Evolutionary conservation across 2,888 invertebrate species (phyloP).

Genomic region (Laspeyria flexula): DNA sequence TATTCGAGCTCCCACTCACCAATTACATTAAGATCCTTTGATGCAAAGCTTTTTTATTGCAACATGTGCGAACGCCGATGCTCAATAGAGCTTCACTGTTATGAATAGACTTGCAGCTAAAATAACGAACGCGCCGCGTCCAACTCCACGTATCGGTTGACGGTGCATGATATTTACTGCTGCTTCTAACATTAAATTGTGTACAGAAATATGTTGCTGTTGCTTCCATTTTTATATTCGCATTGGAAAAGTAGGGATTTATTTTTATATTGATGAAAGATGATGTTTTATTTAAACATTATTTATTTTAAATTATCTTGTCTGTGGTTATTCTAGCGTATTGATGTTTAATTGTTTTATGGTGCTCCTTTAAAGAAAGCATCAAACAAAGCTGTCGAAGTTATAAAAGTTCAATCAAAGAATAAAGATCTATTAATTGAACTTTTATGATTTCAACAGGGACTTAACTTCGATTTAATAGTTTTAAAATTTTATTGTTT

Average conservation of each 20-base stretch:
- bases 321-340: too few species aligned
- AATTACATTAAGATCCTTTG: constrained; percentile 64
- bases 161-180: constrained; percentile 9
- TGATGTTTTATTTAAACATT: too few species aligned
- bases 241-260: neutral
- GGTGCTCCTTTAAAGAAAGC: too few species aligned
- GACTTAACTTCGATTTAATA: too few species aligned
- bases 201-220: constrained; percentile 11
- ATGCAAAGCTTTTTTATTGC: constrained; percentile 53
- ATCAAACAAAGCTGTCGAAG: too few species aligned
- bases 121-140: constrained; percentile 31
- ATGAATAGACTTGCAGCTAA: constrained; percentile 34
- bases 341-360: too few species aligned
- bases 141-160: constrained; percentile 13
- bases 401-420: too few species aligned
- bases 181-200: constrained; percentile 17
- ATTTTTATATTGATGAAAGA: neutral
- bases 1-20: constrained; percentile 49
- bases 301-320: too few species aligned
- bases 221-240: constrained; percentile 7
- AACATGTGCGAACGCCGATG: constrained; percentile 40
- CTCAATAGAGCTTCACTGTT: constrained; percentile 50
- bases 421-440: too few species aligned
- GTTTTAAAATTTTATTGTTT: too few species aligned
- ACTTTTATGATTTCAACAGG: too few species aligned